Evolutionary conservation across 2,888 invertebrate genomes (phyloP).

Genomic region (Platycheirus rosarum): DNA sequence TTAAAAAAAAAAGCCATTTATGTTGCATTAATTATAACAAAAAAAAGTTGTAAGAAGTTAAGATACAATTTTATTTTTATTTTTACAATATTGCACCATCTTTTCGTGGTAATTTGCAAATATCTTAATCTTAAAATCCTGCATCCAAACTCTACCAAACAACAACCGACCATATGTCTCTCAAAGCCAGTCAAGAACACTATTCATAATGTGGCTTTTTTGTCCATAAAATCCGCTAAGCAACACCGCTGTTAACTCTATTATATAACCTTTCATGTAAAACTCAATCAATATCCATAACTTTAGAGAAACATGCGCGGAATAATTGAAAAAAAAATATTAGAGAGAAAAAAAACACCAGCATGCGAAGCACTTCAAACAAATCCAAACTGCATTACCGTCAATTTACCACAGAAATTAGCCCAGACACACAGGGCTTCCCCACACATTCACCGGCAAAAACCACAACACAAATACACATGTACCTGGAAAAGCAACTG

Average conservation of each 20-base stretch:
- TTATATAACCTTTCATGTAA: slow-evolving; percentile 27
- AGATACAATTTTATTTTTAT: too few species aligned
- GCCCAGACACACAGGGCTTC: slow-evolving; percentile 34
- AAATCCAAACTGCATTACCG: slow-evolving; percentile 63
- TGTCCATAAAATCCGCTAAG: not conserved
- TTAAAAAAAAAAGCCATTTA: too few species aligned
- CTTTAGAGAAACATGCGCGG: slow-evolving; percentile 13
- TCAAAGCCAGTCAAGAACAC: too few species aligned
- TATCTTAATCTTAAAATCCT: too few species aligned
- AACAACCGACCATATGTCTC: too few species aligned
- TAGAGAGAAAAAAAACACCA: slow-evolving; percentile 1
- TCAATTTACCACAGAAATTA: slow-evolving; percentile 65
- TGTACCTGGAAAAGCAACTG: not conserved
- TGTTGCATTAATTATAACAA: too few species aligned
- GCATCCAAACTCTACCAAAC: too few species aligned
- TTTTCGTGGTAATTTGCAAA: too few species aligned
- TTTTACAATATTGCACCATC: too few species aligned
- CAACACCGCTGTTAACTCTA: not conserved
- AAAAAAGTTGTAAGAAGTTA: too few species aligned
- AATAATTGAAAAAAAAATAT: slow-evolving; percentile 24
- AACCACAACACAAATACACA: slow-evolving; percentile 14
- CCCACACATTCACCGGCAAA: slow-evolving; percentile 1
- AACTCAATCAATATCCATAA: slow-evolving; percentile 55
- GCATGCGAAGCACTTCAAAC: slow-evolving; percentile 39
- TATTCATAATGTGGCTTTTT: too few species aligned